A percentile compares a stretch with the other conserved stretches of the same genome.
Conservation (phyloP, 2,888 invertebrate species). For the Shargacucullia verbasci region DNA sequence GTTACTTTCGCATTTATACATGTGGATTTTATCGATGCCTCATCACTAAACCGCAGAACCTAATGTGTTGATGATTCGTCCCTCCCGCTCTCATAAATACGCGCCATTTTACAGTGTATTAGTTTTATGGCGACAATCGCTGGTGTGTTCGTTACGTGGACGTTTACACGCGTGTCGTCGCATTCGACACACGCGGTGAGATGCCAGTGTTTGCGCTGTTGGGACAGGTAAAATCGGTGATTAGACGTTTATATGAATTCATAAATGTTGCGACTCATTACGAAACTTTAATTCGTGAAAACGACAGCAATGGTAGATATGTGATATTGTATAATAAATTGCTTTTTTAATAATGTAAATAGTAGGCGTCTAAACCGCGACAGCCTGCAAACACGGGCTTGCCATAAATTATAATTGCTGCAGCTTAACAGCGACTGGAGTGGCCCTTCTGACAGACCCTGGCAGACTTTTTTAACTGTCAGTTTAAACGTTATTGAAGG, state of each 20-base stretch:
- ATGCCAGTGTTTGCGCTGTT: slow-evolving; percentile 18
- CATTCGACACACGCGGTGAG: slow-evolving; percentile 40
- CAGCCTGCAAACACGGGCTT: no score
- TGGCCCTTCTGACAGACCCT: no score
- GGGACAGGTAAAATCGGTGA: slow-evolving; percentile 23
- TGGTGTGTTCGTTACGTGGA: slow-evolving; percentile 15
- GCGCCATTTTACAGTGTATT: slow-evolving; percentile 57
- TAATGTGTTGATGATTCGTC: slow-evolving; percentile 56
- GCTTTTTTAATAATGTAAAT: no score
- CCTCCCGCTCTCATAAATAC: slow-evolving; percentile 57
- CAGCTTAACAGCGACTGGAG: no score
- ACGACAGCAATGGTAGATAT: no score
- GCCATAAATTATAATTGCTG: no score
- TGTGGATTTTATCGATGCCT: background rate
- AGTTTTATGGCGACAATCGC: slow-evolving; percentile 57
- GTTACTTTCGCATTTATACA: no score
- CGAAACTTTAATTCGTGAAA: no score
- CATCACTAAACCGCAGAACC: slow-evolving; percentile 29
- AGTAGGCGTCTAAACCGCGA: no score
- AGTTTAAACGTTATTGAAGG: no score
- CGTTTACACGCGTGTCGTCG: slow-evolving; percentile 25
- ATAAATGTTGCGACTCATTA: slow-evolving; percentile 2
- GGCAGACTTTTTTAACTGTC: no score
- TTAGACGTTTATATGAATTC: slow-evolving; percentile 2
- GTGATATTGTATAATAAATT: no score